phyloP scores from a whole-genome alignment of 2,888 invertebrate species.

The Phorcus lineatus region DNA sequence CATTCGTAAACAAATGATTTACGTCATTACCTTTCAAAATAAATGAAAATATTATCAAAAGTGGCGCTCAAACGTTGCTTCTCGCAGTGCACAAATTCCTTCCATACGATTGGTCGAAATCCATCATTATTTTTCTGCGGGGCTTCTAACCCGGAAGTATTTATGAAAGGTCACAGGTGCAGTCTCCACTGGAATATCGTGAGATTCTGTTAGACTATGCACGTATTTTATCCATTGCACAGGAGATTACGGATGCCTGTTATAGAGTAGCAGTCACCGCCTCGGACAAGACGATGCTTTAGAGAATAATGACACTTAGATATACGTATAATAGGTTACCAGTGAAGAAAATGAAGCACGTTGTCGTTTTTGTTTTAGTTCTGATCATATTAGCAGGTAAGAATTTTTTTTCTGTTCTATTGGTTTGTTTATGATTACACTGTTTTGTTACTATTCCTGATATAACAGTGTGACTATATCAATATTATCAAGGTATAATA shows the following conservation, averaged over 20 bases:
- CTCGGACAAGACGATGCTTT: too few species aligned
- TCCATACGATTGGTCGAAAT: not conserved
- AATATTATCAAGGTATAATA: too few species aligned
- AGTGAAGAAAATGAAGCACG: conserved; percentile 5
- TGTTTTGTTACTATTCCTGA: too few species aligned
- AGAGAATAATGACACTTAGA: too few species aligned
- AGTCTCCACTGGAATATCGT: too few species aligned
- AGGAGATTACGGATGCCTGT: too few species aligned
- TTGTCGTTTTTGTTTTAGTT: not conserved
- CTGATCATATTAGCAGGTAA: conserved; percentile 2
- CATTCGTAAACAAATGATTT: too few species aligned
- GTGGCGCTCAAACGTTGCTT: conserved; percentile 20
- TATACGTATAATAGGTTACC: not conserved
- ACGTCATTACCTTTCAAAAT: too few species aligned
- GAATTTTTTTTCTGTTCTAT: not conserved
- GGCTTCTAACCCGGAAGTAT: conserved; percentile 14
- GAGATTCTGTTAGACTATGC: too few species aligned
- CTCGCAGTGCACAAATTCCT: not conserved
- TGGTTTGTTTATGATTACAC: not conserved
- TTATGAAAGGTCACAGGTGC: not conserved
- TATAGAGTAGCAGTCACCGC: too few species aligned
- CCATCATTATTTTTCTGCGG: not conserved
- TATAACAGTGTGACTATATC: too few species aligned
- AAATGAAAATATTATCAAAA: not conserved
- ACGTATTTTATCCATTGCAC: too few species aligned